Conservation (phyloP, 2,888 invertebrate genomes). For the Alentia gelatinosa region DNA sequence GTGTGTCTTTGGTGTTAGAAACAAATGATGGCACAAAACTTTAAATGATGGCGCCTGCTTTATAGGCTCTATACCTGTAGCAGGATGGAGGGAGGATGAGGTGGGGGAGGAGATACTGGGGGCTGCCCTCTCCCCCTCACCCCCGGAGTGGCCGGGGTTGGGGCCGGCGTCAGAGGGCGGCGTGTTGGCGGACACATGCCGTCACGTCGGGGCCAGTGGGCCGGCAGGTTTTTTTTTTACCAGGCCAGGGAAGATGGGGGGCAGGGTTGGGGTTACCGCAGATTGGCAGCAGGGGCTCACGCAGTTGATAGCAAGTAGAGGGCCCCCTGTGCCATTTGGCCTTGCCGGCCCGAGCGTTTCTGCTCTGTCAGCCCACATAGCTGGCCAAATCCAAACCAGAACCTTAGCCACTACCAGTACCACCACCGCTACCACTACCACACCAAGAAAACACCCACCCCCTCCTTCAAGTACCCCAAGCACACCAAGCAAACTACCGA, state of each 20-base stretch:
- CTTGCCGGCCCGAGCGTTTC: slow-evolving; percentile 19
- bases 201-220: slow-evolving; percentile 45
- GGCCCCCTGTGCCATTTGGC: not conserved
- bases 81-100: not conserved
- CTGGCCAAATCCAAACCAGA: slow-evolving; percentile 51
- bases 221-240: not conserved
- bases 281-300: slow-evolving; percentile 36
- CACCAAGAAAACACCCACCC: not conserved
- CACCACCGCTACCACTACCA: slow-evolving; percentile 16
- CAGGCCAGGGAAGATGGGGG: not conserved
- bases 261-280: slow-evolving; percentile 44
- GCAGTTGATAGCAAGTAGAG: slow-evolving; percentile 46
- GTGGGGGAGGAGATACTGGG: not conserved
- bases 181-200: slow-evolving; percentile 41
- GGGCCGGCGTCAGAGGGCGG: not conserved
- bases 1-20: too few species aligned
- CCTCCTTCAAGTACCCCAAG: not conserved
- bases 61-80: not conserved
- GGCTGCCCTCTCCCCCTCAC: not conserved
- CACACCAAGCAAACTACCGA: too few species aligned
- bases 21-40: too few species aligned
- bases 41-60: not conserved
- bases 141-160: not conserved
- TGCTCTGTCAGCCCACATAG: slow-evolving; percentile 53
- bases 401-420: slow-evolving; percentile 10